phyloP scores from a whole-genome alignment of 2,797 vertebrate species.

The Bucorvus abyssinicus region DNA sequence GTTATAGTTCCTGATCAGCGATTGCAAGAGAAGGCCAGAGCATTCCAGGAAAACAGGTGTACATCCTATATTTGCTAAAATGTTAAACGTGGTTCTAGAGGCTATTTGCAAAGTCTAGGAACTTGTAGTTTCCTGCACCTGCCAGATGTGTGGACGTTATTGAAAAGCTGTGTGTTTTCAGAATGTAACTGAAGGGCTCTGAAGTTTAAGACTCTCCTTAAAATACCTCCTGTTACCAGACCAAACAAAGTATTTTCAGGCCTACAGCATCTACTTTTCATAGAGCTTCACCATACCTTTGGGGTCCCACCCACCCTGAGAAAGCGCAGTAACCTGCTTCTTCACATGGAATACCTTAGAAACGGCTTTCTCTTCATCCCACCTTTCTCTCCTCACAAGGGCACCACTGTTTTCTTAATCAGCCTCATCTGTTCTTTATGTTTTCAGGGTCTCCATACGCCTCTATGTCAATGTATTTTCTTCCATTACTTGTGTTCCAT shows the following conservation, averaged over 20 bases:
- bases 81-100: neutral
- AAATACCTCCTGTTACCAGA: neutral
- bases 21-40: neutral
- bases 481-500: neutral
- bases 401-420: neutral
- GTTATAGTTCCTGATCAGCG: neutral
- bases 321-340: neutral
- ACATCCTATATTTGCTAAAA: neutral
- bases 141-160: rapidly evolving
- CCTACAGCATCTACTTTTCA: neutral
- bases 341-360: neutral
- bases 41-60: neutral
- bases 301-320: neutral
- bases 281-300: neutral
- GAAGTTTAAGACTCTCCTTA: neutral
- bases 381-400: neutral
- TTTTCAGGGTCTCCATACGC: neutral
- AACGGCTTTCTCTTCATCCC: neutral
- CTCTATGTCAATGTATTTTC: neutral
- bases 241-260: neutral
- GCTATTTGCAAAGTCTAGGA: neutral
- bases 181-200: neutral
- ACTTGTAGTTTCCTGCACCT: neutral
- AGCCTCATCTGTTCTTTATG: neutral
- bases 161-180: neutral